phyloP scores from a whole-genome alignment of 2,888 invertebrate genomes.

The Agrilus biguttatus region DNA sequence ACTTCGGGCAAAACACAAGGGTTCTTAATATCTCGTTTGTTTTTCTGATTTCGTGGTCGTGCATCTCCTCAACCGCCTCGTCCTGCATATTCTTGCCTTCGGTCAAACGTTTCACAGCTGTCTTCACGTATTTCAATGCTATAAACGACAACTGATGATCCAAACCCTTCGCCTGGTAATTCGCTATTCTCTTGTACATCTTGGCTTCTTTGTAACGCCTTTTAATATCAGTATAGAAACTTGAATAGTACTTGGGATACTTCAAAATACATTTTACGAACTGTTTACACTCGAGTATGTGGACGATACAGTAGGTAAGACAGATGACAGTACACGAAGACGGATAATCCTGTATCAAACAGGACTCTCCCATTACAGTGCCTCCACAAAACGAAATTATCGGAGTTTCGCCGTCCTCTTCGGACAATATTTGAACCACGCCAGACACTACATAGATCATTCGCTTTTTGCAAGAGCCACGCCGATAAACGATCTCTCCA shows the following conservation, averaged over 20 bases:
- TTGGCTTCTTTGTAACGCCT: constrained; percentile 7
- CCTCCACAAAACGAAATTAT: constrained; percentile 14
- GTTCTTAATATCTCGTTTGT: constrained; percentile 2
- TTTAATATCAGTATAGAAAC: constrained; percentile 5
- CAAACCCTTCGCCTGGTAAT: not conserved
- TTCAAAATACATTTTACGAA: constrained; percentile 9
- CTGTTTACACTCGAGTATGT: constrained; percentile 8
- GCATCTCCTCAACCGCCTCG: not conserved
- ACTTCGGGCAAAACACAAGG: constrained; percentile 10
- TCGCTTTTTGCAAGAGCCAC: constrained; percentile 6
- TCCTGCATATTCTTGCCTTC: not conserved
- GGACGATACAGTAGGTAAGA: constrained; percentile 13
- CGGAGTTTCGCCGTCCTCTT: constrained; percentile 15
- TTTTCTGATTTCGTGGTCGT: constrained; percentile 1
- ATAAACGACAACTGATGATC: constrained; percentile 4
- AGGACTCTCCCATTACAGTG: constrained; percentile 13
- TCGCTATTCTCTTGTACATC: constrained; percentile 1
- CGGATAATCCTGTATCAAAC: constrained; percentile 9
- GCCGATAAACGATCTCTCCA: constrained; percentile 12
- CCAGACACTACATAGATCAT: constrained; percentile 16
- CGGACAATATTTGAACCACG: constrained; percentile 15
- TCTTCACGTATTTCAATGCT: constrained; percentile 8
- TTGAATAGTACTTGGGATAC: constrained; percentile 10
- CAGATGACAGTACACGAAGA: constrained; percentile 13
- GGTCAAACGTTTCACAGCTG: constrained; percentile 4